A percentile compares a stretch with the other conserved stretches of the same genome.
Conservation (phyloP, 2,113 vertebrate genomes). For the Panthera leo region DNA sequence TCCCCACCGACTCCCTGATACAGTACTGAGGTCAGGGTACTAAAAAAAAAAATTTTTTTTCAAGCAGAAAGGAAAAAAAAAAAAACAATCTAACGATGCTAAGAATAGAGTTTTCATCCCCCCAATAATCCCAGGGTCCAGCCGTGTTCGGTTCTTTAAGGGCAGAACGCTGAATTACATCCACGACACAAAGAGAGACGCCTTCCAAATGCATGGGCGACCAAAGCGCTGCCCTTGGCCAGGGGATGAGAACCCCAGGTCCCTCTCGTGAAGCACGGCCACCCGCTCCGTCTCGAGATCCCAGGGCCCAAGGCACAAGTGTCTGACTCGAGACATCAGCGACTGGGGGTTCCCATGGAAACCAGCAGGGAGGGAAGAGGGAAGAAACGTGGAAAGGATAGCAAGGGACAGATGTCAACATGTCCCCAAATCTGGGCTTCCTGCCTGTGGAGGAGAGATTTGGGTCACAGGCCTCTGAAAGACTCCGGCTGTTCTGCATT, state of each 20-base stretch:
- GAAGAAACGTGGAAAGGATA: background rate
- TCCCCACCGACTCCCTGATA: background rate
- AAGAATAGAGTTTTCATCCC: background rate
- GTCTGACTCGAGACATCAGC: background rate
- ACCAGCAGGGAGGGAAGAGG: background rate
- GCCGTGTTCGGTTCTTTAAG: background rate
- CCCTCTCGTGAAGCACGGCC: background rate
- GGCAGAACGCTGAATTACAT: accelerated
- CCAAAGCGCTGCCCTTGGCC: background rate
- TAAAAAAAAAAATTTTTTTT: background rate
- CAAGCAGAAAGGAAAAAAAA: background rate
- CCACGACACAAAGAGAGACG: background rate
- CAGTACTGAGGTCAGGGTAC: constrained; percentile 32
- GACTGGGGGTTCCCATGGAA: constrained; percentile 51
- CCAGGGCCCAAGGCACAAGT: background rate
- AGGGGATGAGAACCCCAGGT: accelerated
- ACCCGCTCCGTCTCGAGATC: background rate
- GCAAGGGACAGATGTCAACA: background rate
- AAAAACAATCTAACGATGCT: background rate
- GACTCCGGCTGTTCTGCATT: accelerated
- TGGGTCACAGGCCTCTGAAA: accelerated
- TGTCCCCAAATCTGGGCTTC: background rate
- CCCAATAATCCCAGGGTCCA: background rate
- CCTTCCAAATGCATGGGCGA: background rate
- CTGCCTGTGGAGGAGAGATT: accelerated